Evolutionary conservation across 2,888 invertebrate species (phyloP).

Genomic region (Dichetophora obliterata): DNA sequence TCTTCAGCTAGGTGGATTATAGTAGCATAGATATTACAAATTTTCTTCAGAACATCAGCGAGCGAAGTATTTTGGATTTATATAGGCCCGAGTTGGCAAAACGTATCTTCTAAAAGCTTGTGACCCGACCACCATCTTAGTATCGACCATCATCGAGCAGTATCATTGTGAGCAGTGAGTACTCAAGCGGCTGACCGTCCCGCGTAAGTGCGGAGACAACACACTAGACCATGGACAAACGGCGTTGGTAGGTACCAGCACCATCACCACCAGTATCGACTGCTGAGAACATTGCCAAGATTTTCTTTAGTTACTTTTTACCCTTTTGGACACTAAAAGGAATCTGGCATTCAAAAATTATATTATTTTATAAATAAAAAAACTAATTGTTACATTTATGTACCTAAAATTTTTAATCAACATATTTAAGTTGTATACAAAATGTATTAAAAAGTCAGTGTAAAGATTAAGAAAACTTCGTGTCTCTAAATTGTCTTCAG

Average conservation of each 20-base stretch:
- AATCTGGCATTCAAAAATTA: conserved; percentile 64
- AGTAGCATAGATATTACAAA: conserved; percentile 23
- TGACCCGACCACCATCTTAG: conserved; percentile 21
- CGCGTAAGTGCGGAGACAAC: conserved; percentile 12
- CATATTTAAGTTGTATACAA: conserved; percentile 21
- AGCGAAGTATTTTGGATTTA: background rate
- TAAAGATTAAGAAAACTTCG: background rate
- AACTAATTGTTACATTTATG: conserved; percentile 43
- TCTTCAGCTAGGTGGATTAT: conserved; percentile 7
- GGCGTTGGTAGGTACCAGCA: conserved; percentile 29
- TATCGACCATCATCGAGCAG: conserved; percentile 27
- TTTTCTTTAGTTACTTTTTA: conserved; percentile 30
- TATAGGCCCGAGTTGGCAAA: conserved; percentile 24
- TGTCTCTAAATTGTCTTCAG: background rate
- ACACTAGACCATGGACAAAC: conserved; percentile 30
- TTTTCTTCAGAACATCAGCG: conserved; percentile 24
- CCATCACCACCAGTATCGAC: conserved; percentile 29
- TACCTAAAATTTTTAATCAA: conserved; percentile 42
- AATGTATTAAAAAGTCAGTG: background rate
- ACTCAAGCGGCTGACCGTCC: conserved; percentile 25
- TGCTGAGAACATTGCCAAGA: conserved; percentile 35
- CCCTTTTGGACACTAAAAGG: conserved; percentile 58
- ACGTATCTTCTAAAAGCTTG: conserved; percentile 26
- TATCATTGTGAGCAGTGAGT: conserved; percentile 10
- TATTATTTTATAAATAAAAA: conserved; percentile 47